Base-by-base conservation (phyloP, 2,113 vertebrate genomes). In the Chloropsis cyanopogon region DNA sequence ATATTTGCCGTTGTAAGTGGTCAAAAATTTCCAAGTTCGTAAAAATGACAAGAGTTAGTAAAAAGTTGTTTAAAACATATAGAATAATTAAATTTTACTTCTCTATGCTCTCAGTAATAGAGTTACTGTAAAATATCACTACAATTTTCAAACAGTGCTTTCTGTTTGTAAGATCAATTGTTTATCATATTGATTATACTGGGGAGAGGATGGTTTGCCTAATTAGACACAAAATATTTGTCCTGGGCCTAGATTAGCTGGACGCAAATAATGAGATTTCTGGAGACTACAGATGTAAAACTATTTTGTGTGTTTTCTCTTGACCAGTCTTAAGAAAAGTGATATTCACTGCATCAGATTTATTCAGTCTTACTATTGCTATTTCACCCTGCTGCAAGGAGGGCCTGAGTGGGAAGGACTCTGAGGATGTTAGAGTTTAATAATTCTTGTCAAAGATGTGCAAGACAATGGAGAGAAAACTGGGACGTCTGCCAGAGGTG, bases 401-500 rank as follows among this genome's bases (percentile, higher is more conserved):
- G 11, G 8, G 37, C 37, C 29, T 29, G 50, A 61, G 41, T 59
- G 29, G n/a, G 21, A n/a, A 92, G 19, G 25, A 71, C 44, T 77
- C 82, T 81, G 69, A 76, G 69, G 68, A 49, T 22, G 31, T 49
- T 44, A 82, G 50, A 86, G 11, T 71, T 94, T 56, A 88, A 33
- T 86, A 71, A 70, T 86, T 90, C 76, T 92, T 0, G 0, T 64
- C 82, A 75, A 88, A 35, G n/a, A 75, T 42, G 12, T 78, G 12
- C n/a, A 75, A 90, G 76, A 95, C 71, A 90, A 90, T 68, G 52
- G 52, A 88, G 76, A 31, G 60, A 86, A 86, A 52, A 93, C 61
- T 71, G 88, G 79, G 85, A 93, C 68, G 25, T 83, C 60, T 94
- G 88, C 93, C 90, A 95, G 75, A 73, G 60, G 22, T 88, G 90